These are phyloP conservation scores for Pachliopta kotzebuea DNA, from an alignment of 2,888 invertebrate species.

Conservation along the genomic window DNA sequence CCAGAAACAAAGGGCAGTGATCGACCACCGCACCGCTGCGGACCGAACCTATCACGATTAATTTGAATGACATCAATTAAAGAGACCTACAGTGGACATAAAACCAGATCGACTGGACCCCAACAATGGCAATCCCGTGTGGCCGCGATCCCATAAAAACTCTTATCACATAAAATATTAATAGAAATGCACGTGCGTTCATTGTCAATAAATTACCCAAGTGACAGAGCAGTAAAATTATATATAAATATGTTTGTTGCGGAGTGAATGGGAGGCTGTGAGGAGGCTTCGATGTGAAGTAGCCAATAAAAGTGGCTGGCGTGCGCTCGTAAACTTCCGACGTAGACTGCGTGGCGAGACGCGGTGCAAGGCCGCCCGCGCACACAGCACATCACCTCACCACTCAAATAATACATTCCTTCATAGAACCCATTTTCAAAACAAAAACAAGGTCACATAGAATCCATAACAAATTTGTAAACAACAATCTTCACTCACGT, in stretches of 20 bases:
- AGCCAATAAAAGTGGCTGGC: constrained; percentile 78
- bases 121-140: constrained; percentile 58
- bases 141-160: constrained; percentile 64
- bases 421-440: constrained; percentile 22
- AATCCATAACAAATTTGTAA: constrained; percentile 5
- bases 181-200: constrained; percentile 80
- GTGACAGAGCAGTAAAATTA: constrained; percentile 80
- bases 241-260: constrained; percentile 74
- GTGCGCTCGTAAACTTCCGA: constrained; percentile 70
- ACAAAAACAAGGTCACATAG: neutral
- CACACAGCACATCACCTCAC: constrained; percentile 41
- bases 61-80: constrained; percentile 61
- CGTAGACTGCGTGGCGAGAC: constrained; percentile 79
- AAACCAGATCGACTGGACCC: constrained; percentile 61
- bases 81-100: constrained; percentile 55
- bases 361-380: constrained; percentile 47
- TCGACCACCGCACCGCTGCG: constrained; percentile 32
- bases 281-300: constrained; percentile 75
- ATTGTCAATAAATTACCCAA: constrained; percentile 79
- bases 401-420: constrained; percentile 37
- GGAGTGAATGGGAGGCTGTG: constrained; percentile 77
- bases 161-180: constrained; percentile 77
- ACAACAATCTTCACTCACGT: constrained; percentile 8
- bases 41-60: constrained; percentile 51
- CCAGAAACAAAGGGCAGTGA: constrained; percentile 38